Evolutionary conservation across 2,888 invertebrate species (phyloP).

Genomic region (Brachycybe producta): DNA sequence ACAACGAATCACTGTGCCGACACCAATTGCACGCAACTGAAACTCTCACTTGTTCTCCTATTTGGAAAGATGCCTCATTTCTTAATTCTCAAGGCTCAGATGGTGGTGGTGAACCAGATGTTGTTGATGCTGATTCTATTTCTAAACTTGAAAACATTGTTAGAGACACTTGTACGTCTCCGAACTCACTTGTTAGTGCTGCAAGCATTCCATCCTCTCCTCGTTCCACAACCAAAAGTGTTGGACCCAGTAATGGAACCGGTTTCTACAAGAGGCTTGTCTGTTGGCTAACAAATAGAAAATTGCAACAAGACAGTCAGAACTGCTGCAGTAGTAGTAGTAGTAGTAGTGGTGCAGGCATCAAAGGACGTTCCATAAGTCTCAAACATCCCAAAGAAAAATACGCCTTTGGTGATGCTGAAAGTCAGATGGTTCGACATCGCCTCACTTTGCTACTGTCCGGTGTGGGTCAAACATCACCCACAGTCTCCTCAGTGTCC

Average conservation of each 20-base stretch:
- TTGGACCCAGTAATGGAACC: neutral
- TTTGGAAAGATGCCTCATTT: too few relatives aligned
- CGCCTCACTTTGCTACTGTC: neutral
- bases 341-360: too few relatives aligned
- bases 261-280: slow-evolving; percentile 10
- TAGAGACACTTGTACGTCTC: too few relatives aligned
- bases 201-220: neutral
- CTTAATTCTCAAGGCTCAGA: too few relatives aligned
- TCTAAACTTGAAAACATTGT: too few relatives aligned
- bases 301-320: neutral
- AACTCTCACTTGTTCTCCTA: too few relatives aligned
- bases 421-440: neutral
- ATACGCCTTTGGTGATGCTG: neutral
- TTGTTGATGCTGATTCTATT: too few relatives aligned
- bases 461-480: neutral
- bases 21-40: too few relatives aligned
- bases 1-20: too few relatives aligned
- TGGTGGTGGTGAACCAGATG: too few relatives aligned
- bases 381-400: slow-evolving; percentile 9
- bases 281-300: slow-evolving; percentile 4
- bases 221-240: neutral
- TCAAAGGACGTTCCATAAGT: slow-evolving; percentile 2
- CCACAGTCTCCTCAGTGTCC: too few relatives aligned
- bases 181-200: too few relatives aligned
- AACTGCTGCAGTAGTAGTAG: neutral